phyloP scores from a whole-genome alignment of 2,797 vertebrate genomes.

The Hemitrygon akajei region DNA sequence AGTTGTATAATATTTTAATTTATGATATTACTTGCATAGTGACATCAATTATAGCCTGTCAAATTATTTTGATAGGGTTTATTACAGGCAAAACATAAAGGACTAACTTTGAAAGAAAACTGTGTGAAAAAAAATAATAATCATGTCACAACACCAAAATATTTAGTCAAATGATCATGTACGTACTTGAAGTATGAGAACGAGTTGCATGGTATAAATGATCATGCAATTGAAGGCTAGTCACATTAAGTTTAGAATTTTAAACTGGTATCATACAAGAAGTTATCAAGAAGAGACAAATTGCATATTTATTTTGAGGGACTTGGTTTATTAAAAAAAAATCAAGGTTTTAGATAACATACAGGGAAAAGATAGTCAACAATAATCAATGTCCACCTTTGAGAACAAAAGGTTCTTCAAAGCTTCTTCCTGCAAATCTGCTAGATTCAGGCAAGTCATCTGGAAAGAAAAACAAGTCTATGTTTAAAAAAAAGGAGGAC shows the following conservation, averaged over 20 bases:
- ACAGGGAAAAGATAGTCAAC: conserved; percentile 7
- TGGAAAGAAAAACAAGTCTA: neutral
- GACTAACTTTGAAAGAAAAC: neutral
- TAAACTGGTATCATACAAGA: neutral
- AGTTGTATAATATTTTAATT: neutral
- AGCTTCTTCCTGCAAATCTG: neutral
- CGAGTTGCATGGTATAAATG: neutral
- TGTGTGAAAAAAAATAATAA: neutral
- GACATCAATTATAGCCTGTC: neutral
- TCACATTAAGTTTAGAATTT: neutral
- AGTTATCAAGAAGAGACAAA: neutral
- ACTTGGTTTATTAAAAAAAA: too few species aligned
- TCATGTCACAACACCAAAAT: neutral
- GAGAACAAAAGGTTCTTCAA: conserved; percentile 43
- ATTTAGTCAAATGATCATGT: neutral
- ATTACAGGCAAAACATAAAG: neutral
- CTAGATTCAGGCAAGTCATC: conserved; percentile 20
- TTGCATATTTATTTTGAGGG: neutral
- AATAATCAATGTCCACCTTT: conserved; percentile 49
- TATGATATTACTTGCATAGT: neutral
- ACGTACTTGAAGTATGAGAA: neutral
- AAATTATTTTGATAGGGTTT: neutral
- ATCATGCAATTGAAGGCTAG: neutral
- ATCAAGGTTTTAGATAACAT: neutral
- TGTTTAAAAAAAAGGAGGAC: neutral